Conservation (phyloP, 2,888 invertebrate genomes). For the Epinotia brunnichana region DNA sequence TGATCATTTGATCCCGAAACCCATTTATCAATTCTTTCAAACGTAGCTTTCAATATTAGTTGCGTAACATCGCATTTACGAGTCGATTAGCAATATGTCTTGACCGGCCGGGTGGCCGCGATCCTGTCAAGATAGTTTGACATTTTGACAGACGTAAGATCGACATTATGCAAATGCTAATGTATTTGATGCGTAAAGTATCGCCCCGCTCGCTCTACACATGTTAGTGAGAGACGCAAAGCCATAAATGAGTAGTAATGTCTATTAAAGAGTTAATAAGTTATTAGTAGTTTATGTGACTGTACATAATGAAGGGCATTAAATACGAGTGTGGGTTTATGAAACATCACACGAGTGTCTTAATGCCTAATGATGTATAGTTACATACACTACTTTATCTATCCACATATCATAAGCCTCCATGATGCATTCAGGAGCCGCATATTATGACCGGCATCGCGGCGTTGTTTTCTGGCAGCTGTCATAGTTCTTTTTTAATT, state of each 20-base stretch:
- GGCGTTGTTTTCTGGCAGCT: too few species aligned
- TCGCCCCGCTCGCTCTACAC: not conserved
- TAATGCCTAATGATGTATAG: too few species aligned
- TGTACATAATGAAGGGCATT: too few species aligned
- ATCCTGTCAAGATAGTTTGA: constrained; percentile 22
- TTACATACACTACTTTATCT: too few species aligned
- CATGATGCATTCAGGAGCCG: too few species aligned
- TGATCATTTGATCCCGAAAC: not conserved
- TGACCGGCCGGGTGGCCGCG: constrained; percentile 14
- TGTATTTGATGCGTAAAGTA: not conserved
- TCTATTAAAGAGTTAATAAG: constrained; percentile 9
- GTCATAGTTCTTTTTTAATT: too few species aligned
- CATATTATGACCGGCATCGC: too few species aligned
- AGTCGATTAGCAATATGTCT: not conserved
- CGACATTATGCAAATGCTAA: constrained; percentile 20
- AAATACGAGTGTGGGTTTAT: too few species aligned
- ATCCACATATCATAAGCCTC: too few species aligned
- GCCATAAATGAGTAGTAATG: not conserved
- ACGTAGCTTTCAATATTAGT: constrained; percentile 6
- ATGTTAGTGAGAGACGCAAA: not conserved
- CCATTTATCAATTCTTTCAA: not conserved
- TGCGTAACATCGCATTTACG: not conserved
- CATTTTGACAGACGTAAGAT: constrained; percentile 15
- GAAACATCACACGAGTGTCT: too few species aligned
- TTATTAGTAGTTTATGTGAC: too few species aligned